Evolutionary conservation across 2,113 vertebrate genomes (phyloP).

Genomic region (Psilopsiagon aymara): DNA sequence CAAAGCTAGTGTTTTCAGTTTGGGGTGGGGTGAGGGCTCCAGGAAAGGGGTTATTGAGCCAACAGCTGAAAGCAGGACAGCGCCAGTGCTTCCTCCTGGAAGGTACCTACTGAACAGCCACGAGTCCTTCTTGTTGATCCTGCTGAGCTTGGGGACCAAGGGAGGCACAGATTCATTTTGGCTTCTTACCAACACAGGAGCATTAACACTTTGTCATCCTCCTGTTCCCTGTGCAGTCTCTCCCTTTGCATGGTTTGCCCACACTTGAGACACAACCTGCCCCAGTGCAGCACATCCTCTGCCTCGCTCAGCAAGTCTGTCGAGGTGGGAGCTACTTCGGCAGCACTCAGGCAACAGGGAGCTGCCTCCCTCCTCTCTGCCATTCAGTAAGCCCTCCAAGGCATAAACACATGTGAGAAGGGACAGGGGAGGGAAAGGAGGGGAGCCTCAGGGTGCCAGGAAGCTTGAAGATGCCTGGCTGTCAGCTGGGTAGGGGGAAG

Average conservation of each 20-base stretch:
- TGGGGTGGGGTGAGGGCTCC: background rate
- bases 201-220: accelerated
- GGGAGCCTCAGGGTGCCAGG: background rate
- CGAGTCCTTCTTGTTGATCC: background rate
- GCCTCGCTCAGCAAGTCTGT: background rate
- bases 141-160: background rate
- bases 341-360: background rate
- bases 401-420: background rate
- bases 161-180: background rate
- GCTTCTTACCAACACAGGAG: background rate
- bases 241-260: background rate
- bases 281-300: background rate
- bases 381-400: background rate
- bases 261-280: background rate
- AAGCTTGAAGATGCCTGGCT: slow-evolving; percentile 15
- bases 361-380: background rate
- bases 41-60: background rate
- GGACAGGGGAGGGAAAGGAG: background rate
- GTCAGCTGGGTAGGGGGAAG: background rate
- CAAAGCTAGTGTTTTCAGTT: slow-evolving; percentile 72
- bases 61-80: slow-evolving; percentile 21
- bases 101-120: background rate
- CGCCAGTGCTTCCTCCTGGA: background rate
- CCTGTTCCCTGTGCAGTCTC: background rate
- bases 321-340: background rate